Conservation (phyloP, 2,797 vertebrate species). For the Dicrostonyx torquatus region DNA sequence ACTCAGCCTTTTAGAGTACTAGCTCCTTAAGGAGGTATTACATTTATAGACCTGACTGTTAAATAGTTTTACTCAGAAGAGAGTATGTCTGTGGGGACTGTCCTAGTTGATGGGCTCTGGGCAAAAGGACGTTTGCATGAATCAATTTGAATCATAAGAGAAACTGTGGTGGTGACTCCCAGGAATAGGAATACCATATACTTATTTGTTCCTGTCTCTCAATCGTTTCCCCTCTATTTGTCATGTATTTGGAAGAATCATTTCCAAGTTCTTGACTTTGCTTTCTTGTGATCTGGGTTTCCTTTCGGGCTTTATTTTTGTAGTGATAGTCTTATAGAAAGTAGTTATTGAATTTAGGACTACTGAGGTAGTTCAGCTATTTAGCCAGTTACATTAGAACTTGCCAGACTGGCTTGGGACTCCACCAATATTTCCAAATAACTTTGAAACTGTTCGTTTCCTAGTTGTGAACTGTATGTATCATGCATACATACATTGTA, state of each 20-base stretch:
- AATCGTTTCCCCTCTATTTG: not conserved
- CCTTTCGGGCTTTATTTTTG: not conserved
- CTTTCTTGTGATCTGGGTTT: not conserved
- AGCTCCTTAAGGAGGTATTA: constrained; percentile 53
- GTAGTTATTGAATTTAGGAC: not conserved
- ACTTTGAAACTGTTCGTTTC: not conserved
- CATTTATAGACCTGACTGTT: constrained; percentile 49
- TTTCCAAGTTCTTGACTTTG: not conserved
- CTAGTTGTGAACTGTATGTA: not conserved
- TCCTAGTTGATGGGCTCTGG: constrained; percentile 39
- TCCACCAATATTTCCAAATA: not conserved
- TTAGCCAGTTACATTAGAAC: not conserved
- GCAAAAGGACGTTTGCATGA: constrained; percentile 63
- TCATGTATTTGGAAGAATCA: not conserved
- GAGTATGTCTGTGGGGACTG: constrained; percentile 15
- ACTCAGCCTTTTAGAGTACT: constrained; percentile 66
- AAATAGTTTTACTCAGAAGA: constrained; percentile 61
- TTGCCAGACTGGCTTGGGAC: not conserved
- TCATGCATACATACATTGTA: no score
- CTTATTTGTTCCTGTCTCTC: constrained; percentile 16
- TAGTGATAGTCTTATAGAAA: not conserved
- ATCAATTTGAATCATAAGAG: constrained; percentile 47
- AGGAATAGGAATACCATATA: not conserved
- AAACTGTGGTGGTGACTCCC: constrained; percentile 44
- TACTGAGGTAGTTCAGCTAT: not conserved